Evolutionary conservation across 2,888 invertebrate species (phyloP).

Genomic region (Cantharis lateralis): DNA sequence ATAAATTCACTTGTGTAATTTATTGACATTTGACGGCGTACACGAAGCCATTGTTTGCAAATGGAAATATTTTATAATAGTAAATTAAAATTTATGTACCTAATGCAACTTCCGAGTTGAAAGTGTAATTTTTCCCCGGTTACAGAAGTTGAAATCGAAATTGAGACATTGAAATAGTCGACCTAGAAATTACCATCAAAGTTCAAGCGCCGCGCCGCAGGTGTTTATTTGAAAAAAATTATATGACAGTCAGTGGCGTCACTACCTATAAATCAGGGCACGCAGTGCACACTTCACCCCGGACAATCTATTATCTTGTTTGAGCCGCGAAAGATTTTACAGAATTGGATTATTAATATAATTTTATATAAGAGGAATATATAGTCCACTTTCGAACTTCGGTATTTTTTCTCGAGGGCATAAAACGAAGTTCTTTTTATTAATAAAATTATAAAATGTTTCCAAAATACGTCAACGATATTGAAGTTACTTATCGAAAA

Average conservation of each 20-base stretch:
- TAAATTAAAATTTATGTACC: not conserved
- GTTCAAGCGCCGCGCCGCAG: not conserved
- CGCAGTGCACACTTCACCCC: too few relatives aligned
- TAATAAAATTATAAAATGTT: too few relatives aligned
- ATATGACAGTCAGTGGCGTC: not conserved
- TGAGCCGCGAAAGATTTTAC: too few relatives aligned
- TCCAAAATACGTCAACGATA: not conserved
- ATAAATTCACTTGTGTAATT: not conserved
- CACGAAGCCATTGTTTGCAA: not conserved
- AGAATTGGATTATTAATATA: too few relatives aligned
- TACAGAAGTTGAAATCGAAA: not conserved
- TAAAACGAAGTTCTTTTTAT: too few relatives aligned
- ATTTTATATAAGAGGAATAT: too few relatives aligned
- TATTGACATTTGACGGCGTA: not conserved
- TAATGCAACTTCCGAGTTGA: not conserved
- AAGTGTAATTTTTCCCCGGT: not conserved
- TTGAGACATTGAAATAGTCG: not conserved
- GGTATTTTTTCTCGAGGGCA: too few relatives aligned
- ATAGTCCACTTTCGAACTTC: too few relatives aligned
- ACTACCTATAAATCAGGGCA: too few relatives aligned
- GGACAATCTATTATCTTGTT: too few relatives aligned
- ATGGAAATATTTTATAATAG: not conserved
- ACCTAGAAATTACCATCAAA: not conserved
- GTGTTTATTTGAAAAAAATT: not conserved
- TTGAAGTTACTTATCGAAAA: not conserved